Evolutionary conservation across 1,140 invertebrate genomes (phyloP), one percentile per base, ranked within the genome.

Genomic region (Chironomus striatipennis): DNA sequence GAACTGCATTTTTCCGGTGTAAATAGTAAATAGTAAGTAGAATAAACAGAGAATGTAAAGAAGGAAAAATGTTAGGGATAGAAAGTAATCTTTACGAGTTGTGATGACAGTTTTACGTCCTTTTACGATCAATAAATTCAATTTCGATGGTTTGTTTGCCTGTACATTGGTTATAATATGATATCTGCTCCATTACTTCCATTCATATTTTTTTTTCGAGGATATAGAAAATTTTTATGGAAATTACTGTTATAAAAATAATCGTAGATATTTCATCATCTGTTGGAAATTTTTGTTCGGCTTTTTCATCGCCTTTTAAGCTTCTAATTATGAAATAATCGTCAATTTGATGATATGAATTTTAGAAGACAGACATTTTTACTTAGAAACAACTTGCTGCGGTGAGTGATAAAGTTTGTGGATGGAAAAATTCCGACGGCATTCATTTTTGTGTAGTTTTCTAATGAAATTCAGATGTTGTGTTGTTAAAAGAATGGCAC

Each of bases 111-210:
- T 20, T 70, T 70, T 70, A 70, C 65, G 20, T 70, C 65, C 65
- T 70, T 57, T 70, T 20, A 70, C 20, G 65, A 70, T 70, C 65
- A 70, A 70, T 70, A 70, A 70, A 70, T 70, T 70, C 20, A 70
- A 70, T 70, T 70, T 70, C 65, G 65, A 70, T 70, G 65, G 65
- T 21, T 70, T 70, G 65, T 70, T 70, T 70, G 65, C 65, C 65
- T 70, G 65, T n/a, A 57, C n/a, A 57, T 57, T n/a, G 47, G 47
- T 57, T 57, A 7, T 70, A 70, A 70, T 20, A 8, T 21, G 17
- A 70, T 20, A 18, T 18, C 18, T 70, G 65, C n/a, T 15, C 17
- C 12, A n/a, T 57, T 17, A 4, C 65, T 20, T n/a, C n/a, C 10
- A 10, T 57, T 57, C 47, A 57, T 8, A n/a, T n/a, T n/a, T n/a